Conservation (phyloP, 2,888 invertebrate genomes). For the Campaea margaritaria region DNA sequence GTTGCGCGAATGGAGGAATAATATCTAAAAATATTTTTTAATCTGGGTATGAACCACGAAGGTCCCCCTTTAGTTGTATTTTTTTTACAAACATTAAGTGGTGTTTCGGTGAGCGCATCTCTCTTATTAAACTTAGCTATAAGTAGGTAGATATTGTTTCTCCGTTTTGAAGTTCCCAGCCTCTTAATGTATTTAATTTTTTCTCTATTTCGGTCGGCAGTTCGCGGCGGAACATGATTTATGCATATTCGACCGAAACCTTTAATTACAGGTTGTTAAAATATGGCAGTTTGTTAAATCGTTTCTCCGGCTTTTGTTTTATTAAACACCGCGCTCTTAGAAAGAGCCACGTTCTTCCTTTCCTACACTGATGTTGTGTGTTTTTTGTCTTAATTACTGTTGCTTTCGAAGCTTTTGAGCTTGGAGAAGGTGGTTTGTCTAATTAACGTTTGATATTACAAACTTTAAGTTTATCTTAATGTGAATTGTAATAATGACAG, state of each 20-base stretch:
- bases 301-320: slow-evolving; percentile 81
- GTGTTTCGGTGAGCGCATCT: slow-evolving; percentile 17
- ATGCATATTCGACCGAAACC: slow-evolving; percentile 84
- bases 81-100: no score
- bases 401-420: slow-evolving; percentile 20
- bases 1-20: no score
- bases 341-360: slow-evolving; percentile 59
- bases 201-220: slow-evolving; percentile 85
- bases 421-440: slow-evolving; percentile 8
- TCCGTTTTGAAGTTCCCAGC: slow-evolving; percentile 61
- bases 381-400: slow-evolving; percentile 52
- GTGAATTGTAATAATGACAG: no score
- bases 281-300: slow-evolving; percentile 86
- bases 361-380: slow-evolving; percentile 56
- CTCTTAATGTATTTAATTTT: slow-evolving; percentile 83
- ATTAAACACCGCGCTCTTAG: slow-evolving; percentile 73
- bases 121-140: slow-evolving; percentile 19
- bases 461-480: no score
- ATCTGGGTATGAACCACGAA: no score
- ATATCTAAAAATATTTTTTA: no score
- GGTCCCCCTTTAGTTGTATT: no score
- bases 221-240: slow-evolving; percentile 84
- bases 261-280: slow-evolving; percentile 86
- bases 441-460: slow-evolving; percentile 1
- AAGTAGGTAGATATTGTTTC: slow-evolving; percentile 39